These are phyloP conservation scores for Sebastes baramenuke DNA, from an alignment of 2,797 vertebrate genomes.

Conservation along the genomic window DNA sequence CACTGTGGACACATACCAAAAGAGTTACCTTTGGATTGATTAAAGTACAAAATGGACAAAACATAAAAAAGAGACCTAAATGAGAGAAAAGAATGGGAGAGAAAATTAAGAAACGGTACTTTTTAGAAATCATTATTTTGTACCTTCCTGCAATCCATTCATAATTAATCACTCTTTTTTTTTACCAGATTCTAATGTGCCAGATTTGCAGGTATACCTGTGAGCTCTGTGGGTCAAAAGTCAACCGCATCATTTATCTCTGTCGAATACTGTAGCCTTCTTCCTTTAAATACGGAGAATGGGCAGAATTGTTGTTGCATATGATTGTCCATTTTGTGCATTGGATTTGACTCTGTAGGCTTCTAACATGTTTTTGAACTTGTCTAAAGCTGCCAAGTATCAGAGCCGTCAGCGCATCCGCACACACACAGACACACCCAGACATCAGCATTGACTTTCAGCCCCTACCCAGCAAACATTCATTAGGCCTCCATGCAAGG, in stretches of 20 bases:
- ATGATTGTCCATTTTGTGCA: background rate
- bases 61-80: background rate
- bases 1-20: too few species aligned
- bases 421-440: background rate
- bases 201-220: background rate
- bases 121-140: background rate
- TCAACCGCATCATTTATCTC: conserved; percentile 6
- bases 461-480: conserved; percentile 43
- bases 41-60: background rate
- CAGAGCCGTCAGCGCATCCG: background rate
- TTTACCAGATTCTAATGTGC: background rate
- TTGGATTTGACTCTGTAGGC: conserved; percentile 10
- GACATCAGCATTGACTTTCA: conserved; percentile 49
- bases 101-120: background rate
- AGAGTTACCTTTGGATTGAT: background rate
- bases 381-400: background rate
- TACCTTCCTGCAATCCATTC: background rate
- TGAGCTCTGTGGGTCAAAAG: background rate
- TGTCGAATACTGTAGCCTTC: background rate
- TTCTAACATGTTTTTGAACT: conserved; percentile 16
- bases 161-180: background rate
- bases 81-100: background rate
- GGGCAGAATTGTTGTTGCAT: background rate
- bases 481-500: conserved; percentile 67
- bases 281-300: background rate